These are phyloP conservation scores for Lycophotia porphyrea DNA, from an alignment of 2,888 invertebrate species.

Conservation along the genomic window DNA sequence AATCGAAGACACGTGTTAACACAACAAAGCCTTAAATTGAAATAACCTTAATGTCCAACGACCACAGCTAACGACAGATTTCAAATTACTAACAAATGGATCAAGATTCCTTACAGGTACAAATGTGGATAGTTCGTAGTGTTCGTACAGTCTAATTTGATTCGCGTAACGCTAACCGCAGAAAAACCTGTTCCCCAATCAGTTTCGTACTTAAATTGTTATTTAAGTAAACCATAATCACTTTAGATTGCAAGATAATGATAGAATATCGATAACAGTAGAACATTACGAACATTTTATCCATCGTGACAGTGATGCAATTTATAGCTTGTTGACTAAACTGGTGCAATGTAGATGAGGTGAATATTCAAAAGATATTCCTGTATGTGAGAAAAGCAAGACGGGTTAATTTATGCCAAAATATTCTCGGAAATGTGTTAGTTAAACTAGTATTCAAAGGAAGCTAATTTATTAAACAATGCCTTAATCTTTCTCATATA, in stretches of 20 bases:
- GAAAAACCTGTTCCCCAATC: constrained; percentile 67
- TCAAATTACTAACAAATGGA: constrained; percentile 65
- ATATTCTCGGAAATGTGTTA: not conserved
- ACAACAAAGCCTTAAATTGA: constrained; percentile 42
- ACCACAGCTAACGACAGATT: constrained; percentile 49
- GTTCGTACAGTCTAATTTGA: constrained; percentile 58
- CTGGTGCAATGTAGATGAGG: not conserved
- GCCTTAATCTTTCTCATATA: not conserved
- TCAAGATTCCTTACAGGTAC: constrained; percentile 60
- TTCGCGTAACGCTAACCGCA: constrained; percentile 70
- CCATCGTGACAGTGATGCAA: constrained; percentile 46
- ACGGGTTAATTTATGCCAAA: not conserved
- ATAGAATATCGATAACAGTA: constrained; percentile 57
- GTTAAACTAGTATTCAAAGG: too few species aligned
- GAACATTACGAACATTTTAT: constrained; percentile 45
- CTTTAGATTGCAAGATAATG: constrained; percentile 62
- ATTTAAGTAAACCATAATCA: constrained; percentile 66
- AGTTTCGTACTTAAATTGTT: constrained; percentile 66
- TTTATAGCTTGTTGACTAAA: constrained; percentile 19
- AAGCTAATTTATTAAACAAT: not conserved
- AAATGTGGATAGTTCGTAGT: constrained; percentile 51
- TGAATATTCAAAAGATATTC: not conserved
- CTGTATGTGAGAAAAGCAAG: not conserved
- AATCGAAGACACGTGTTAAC: constrained; percentile 50
- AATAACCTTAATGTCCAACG: constrained; percentile 51